Evolutionary conservation across 1,140 invertebrate species (phyloP).

Genomic region (Rhysida immarginata): DNA sequence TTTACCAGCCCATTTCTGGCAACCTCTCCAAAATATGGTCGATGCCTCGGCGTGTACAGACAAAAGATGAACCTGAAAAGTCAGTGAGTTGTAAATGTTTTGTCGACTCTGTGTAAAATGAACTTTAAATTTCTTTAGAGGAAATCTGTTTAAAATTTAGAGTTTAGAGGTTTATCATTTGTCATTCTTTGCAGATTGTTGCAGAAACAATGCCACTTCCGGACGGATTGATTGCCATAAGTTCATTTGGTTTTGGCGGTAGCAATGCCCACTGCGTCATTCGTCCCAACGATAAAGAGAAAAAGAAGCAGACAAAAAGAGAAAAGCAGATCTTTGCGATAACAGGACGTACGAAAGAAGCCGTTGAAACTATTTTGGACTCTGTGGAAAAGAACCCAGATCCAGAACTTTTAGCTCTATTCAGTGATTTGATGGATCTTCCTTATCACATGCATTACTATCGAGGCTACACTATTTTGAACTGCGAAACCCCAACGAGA

Average conservation of each 20-base stretch:
- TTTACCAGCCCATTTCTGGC: too few relatives aligned
- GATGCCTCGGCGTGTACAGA: too few relatives aligned
- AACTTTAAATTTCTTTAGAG: too few relatives aligned
- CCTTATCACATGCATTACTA: not conserved
- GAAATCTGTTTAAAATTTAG: too few relatives aligned
- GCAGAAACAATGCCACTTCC: constrained; percentile 28
- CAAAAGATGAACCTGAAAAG: too few relatives aligned
- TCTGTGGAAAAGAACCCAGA: constrained; percentile 19
- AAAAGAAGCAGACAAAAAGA: constrained; percentile 21
- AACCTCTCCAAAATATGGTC: too few relatives aligned
- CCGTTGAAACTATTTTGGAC: constrained; percentile 49
- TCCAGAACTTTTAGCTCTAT: not conserved
- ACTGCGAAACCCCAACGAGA: not conserved
- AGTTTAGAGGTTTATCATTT: too few relatives aligned
- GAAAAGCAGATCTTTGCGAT: constrained; percentile 41
- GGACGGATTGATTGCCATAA: constrained; percentile 38
- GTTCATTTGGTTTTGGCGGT: constrained; percentile 48
- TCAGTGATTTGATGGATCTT: not conserved
- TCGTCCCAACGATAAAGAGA: constrained; percentile 45
- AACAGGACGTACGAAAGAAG: constrained; percentile 70
- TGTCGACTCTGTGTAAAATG: too few relatives aligned
- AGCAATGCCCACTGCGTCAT: constrained; percentile 44
- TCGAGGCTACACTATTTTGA: not conserved
- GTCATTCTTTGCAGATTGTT: constrained; percentile 20
- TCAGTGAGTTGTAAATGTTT: too few relatives aligned